These are phyloP conservation scores for Chironomus riparius DNA, from an alignment of 2,888 invertebrate genomes.

Conservation along the genomic window DNA sequence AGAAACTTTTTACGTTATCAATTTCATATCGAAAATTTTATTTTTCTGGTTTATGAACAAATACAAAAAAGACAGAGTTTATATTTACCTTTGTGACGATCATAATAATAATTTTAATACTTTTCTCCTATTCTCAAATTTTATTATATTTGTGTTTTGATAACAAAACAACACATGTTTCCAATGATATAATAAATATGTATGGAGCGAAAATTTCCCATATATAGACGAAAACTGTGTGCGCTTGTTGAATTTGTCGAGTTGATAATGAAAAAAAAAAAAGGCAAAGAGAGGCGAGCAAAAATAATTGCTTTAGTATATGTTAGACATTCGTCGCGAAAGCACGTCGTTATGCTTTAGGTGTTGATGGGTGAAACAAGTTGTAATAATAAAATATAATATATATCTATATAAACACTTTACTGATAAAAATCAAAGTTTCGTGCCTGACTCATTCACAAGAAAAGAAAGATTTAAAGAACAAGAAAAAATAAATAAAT, in stretches of 20 bases:
- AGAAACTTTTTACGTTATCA: no score
- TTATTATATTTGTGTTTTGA: neutral
- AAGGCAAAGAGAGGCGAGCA: neutral
- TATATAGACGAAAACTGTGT: neutral
- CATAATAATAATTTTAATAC: no score
- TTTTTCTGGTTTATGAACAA: no score
- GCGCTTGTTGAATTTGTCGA: neutral
- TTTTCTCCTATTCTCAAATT: neutral
- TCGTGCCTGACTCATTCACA: neutral
- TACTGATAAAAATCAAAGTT: neutral
- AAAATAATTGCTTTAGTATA: neutral
- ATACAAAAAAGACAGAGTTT: no score
- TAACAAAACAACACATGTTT: neutral
- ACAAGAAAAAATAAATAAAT: neutral
- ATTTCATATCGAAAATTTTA: no score
- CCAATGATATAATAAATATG: neutral
- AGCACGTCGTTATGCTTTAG: neutral
- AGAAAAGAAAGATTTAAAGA: neutral
- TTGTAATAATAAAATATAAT: neutral
- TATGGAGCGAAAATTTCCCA: neutral
- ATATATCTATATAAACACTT: no score
- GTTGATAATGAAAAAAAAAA: constrained; percentile 3
- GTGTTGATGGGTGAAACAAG: neutral
- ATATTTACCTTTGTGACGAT: no score
- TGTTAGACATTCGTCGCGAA: constrained; percentile 7